Evolutionary conservation across 2,888 invertebrate genomes (phyloP).

Genomic region (Leptopilina myrica): DNA sequence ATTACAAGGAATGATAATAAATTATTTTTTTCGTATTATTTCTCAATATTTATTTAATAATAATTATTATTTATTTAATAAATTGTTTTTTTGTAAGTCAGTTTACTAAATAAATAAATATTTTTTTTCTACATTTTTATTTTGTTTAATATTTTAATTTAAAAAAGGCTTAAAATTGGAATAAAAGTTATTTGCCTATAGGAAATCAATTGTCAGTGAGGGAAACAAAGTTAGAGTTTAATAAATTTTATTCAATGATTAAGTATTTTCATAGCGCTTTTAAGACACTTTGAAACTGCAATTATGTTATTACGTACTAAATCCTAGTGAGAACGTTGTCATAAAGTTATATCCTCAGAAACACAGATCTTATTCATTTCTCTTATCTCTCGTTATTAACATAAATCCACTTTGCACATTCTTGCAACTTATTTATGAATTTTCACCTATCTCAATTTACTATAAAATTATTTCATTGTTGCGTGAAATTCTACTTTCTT

Average conservation of each 20-base stretch:
- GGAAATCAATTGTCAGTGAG: neutral
- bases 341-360: constrained; percentile 7
- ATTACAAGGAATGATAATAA: too few species aligned
- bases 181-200: neutral
- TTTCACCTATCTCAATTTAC: neutral
- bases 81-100: too few species aligned
- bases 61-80: too few species aligned
- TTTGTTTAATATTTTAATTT: neutral
- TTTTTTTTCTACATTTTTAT: too few species aligned
- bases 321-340: constrained; percentile 1
- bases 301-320: constrained; percentile 31
- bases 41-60: too few species aligned
- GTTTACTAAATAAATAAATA: neutral
- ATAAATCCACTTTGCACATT: neutral
- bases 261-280: constrained; percentile 1
- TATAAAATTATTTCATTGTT: too few species aligned
- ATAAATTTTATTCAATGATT: neutral
- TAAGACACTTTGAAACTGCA: constrained; percentile 11
- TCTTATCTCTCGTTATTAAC: constrained; percentile 1
- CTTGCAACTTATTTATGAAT: neutral
- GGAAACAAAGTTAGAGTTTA: neutral
- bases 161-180: neutral
- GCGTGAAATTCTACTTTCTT: too few species aligned
- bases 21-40: too few species aligned
- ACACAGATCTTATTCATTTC: constrained; percentile 5